Base-by-base conservation (phyloP, 1,140 invertebrate genomes). In the Drosophila dunni region DNA sequence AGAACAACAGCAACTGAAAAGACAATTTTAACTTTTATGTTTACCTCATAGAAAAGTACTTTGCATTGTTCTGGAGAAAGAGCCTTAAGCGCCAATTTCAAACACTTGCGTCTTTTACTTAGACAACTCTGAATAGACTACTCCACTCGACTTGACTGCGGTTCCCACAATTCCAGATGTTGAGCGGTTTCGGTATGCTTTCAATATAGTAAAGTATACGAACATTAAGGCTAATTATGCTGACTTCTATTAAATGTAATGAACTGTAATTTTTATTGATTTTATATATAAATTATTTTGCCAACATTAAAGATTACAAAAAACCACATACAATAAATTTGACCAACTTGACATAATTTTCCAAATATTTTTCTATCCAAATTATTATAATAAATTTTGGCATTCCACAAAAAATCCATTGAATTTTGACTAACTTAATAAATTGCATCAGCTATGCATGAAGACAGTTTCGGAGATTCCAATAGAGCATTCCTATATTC, bases 11-110 rank as follows among this genome's bases (percentile, higher is more conserved):
- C 44, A 63, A 48, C 70, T 62, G 57, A 61, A 78, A 78, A 78
- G 83, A 77, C 83, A 89, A 88, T 88, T 88, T 78, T 71, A 88
- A 88, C 84, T 88, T 88, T 88, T 83, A 60, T 64, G 64, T 79
- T 67, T 86, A 86, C 80, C 76, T 80, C 82, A 89, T 89, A 75
- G 83, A 83, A 88, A 89, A 88, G 82, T 76, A 80, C 84, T 88
- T 83, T 61, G 48, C 86, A 80, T 83, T 79, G 62, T 83, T 63
- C 74, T 67, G 44, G 40, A 13, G 51, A 48, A 11, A 51, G 58
- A 62, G 46, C 56, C 70, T 61, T 72, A 38, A 71, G 67, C 77
- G 80, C 40, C 56, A 56, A 83, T 88, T 88, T 80, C 75, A 75
- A 70, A 80, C 83, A 88, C 83, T 89, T 88, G 83, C 57, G 84